Evolutionary conservation across 2,797 vertebrate genomes (phyloP), one percentile per base, ranked within the genome.

Genomic region (Macropodus opercularis): DNA sequence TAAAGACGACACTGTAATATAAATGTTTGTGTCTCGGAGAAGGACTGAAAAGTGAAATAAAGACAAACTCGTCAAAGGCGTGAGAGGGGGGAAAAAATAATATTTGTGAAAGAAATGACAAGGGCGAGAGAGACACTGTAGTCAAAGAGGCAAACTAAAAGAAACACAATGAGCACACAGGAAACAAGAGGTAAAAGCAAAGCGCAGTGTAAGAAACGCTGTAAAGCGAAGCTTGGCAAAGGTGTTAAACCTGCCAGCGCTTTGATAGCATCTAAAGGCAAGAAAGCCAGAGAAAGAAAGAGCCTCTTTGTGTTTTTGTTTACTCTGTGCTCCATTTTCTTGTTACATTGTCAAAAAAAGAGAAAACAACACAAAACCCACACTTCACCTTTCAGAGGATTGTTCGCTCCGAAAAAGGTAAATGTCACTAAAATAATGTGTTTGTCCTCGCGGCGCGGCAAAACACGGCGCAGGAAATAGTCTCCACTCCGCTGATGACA

Each of bases 341-440:
- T 46, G 48, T 70, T 67, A 29, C 29, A n/a, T 57, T 68, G 40
- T 71, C 44, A 47, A 62, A 56, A 73, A 69, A 4, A 42, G 60
- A 56, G 72, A 68, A 5, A 0, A 14, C 8, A 34, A 19, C 9
- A 43, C 51, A 56, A 27, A 44, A 9, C 39, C 53, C 36, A 5
- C 26, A 32, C n/a, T 29, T 63, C 67, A 61, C 63, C 41, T 77
- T 81, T 73, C 3, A 32, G 23, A 67, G 61, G 51, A 69, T 13
- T 26, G 26, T n/a, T 29, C 10, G 52, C 26, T 38, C 36, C 15
- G 35, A 61, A 52, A 74, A 60, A n/a, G n/a, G 14, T 55, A 67
- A 74, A 69, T 57, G 58, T 40, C 26, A 51, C 54, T 3, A 53
- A 43, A n/a, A 50, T 50, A 59, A 59, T 70, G 43, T 48, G 50